phyloP scores from a whole-genome alignment of 2,113 vertebrate species.

The Oreamnos americanus region DNA sequence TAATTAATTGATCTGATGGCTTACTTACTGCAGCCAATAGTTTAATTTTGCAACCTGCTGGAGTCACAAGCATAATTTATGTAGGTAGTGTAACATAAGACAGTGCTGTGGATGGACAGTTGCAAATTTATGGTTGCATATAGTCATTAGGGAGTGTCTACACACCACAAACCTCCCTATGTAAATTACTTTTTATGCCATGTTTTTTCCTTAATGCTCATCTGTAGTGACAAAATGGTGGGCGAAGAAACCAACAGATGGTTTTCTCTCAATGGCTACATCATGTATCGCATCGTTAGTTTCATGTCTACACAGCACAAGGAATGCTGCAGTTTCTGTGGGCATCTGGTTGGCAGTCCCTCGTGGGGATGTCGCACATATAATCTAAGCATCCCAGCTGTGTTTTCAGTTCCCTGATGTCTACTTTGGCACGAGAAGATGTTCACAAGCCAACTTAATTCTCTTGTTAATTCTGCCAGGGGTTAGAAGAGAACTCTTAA shows the following conservation, averaged over 20 bases:
- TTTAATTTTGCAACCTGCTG: neutral
- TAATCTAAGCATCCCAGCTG: constrained; percentile 62
- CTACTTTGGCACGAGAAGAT: constrained; percentile 32
- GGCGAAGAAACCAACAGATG: constrained; percentile 25
- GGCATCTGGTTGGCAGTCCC: constrained; percentile 56
- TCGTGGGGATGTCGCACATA: neutral
- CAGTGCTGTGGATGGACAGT: neutral
- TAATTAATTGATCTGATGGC: neutral
- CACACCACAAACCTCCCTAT: neutral
- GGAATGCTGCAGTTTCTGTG: neutral
- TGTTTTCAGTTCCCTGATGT: constrained; percentile 26
- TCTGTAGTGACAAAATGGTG: constrained; percentile 28
- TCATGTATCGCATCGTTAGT: neutral
- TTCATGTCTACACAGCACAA: neutral
- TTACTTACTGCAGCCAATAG: neutral
- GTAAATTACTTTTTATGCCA: neutral
- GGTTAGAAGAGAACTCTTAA: neutral
- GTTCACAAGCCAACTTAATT: neutral
- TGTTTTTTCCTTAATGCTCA: constrained; percentile 12
- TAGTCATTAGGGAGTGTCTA: neutral
- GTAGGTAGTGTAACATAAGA: neutral
- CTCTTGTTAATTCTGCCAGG: constrained; percentile 33
- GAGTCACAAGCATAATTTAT: neutral
- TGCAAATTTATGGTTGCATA: neutral
- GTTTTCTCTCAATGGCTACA: neutral